These are phyloP conservation scores for Galerucella pusilla DNA, from an alignment of 2,888 invertebrate species.

Conservation along the genomic window DNA sequence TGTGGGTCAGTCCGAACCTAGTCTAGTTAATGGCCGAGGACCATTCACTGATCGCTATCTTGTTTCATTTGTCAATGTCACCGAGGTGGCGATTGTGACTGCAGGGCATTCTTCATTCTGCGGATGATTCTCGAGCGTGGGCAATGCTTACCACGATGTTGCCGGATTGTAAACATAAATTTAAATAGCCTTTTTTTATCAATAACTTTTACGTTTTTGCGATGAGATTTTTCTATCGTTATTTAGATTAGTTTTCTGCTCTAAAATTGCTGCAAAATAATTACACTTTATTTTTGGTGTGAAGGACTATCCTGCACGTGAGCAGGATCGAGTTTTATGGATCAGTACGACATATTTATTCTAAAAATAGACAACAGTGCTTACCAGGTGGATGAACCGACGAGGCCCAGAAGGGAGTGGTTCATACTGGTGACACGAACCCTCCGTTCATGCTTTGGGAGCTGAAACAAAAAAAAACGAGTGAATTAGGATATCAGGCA, in stretches of 20 bases:
- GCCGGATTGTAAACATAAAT: slow-evolving; percentile 3
- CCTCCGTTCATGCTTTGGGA: slow-evolving; percentile 78
- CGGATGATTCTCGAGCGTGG: slow-evolving; percentile 48
- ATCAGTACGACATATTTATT: neutral
- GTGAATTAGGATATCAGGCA: slow-evolving; percentile 33
- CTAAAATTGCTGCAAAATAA: neutral
- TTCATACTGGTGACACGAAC: slow-evolving; percentile 82
- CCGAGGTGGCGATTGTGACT: slow-evolving; percentile 65
- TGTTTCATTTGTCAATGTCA: slow-evolving; percentile 83
- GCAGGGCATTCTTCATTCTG: slow-evolving; percentile 63
- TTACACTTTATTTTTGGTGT: neutral
- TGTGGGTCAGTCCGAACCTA: slow-evolving; percentile 9
- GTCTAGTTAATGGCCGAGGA: slow-evolving; percentile 59
- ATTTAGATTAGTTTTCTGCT: neutral
- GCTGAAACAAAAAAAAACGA: slow-evolving; percentile 67
- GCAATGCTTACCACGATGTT: slow-evolving; percentile 36
- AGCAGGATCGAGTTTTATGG: neutral
- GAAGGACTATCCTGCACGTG: too few relatives aligned
- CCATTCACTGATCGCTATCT: slow-evolving; percentile 79
- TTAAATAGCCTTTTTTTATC: neutral
- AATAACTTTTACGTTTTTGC: neutral
- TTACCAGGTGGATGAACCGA: slow-evolving; percentile 57
- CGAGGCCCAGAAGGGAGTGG: slow-evolving; percentile 64
- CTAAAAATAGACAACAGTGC: slow-evolving; percentile 43
- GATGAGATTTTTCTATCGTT: neutral